Conservation (phyloP, 1,140 invertebrate species). For the Diplogasteroides magnus region DNA sequence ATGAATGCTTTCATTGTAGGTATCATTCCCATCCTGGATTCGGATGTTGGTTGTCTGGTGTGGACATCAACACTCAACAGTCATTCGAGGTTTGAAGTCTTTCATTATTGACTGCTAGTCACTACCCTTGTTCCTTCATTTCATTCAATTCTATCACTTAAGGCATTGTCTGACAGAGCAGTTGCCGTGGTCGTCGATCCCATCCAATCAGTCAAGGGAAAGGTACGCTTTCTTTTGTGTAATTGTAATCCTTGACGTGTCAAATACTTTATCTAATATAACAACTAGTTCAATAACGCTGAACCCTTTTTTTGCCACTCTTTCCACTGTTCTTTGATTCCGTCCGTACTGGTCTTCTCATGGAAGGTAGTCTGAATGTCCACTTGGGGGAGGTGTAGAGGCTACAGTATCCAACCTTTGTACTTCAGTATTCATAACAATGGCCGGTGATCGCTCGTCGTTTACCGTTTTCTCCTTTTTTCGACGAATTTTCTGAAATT, state of each 20-base stretch:
- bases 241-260: conserved; percentile 4
- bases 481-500: too few relatives aligned
- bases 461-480: too few relatives aligned
- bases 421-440: too few relatives aligned
- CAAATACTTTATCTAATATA: background rate
- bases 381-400: too few relatives aligned
- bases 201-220: conserved; percentile 95
- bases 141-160: too few relatives aligned
- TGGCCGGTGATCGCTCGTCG: too few relatives aligned
- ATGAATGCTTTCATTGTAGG: conserved; percentile 8
- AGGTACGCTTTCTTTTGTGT: conserved; percentile 57
- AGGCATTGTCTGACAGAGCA: conserved; percentile 90
- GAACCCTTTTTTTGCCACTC: conserved; percentile 11
- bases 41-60: conserved; percentile 96
- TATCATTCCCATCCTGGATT: conserved; percentile 98
- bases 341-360: background rate
- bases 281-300: too few relatives aligned
- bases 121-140: too few relatives aligned
- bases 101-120: too few relatives aligned
- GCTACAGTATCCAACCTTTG: too few relatives aligned
- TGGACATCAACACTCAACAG: conserved; percentile 99
- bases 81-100: too few relatives aligned
- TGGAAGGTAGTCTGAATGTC: conserved; percentile 5
- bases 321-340: too few relatives aligned
- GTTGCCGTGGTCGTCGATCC: conserved; percentile 99